These are phyloP conservation scores for Araneus ventricosus DNA, from an alignment of 1,140 invertebrate species.

Conservation along the genomic window DNA sequence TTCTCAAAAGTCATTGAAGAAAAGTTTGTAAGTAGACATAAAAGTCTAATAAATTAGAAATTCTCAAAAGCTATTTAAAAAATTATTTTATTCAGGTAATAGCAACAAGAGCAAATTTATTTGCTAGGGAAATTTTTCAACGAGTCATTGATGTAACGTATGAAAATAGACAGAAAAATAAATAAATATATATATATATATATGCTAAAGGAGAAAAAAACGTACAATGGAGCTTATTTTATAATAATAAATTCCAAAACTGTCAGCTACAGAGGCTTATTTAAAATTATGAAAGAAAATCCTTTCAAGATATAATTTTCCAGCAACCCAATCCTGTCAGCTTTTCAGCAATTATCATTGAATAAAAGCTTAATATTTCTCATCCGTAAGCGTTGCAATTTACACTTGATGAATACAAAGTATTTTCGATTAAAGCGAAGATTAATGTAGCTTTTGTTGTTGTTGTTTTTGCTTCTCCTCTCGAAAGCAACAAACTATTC, in stretches of 20 bases:
- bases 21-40: too few species aligned
- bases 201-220: too few species aligned
- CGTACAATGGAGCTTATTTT: too few species aligned
- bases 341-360: not conserved
- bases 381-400: not conserved
- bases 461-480: not conserved
- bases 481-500: constrained; percentile 10
- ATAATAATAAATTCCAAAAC: not conserved
- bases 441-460: constrained; percentile 3
- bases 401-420: constrained; percentile 10
- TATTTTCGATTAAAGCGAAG: not conserved
- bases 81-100: too few species aligned
- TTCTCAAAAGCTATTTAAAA: too few species aligned
- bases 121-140: too few species aligned
- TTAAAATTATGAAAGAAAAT: not conserved
- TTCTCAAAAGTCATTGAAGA: too few species aligned
- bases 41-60: too few species aligned
- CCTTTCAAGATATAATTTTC: not conserved
- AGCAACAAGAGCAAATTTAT: too few species aligned
- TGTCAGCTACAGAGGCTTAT: not conserved
- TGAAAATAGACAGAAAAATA: too few species aligned
- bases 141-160: too few species aligned
- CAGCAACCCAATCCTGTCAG: not conserved
- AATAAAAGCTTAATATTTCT: not conserved
- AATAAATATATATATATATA: too few species aligned